phyloP scores from a whole-genome alignment of 1,140 invertebrate genomes.

The Liolophura sinensis region DNA sequence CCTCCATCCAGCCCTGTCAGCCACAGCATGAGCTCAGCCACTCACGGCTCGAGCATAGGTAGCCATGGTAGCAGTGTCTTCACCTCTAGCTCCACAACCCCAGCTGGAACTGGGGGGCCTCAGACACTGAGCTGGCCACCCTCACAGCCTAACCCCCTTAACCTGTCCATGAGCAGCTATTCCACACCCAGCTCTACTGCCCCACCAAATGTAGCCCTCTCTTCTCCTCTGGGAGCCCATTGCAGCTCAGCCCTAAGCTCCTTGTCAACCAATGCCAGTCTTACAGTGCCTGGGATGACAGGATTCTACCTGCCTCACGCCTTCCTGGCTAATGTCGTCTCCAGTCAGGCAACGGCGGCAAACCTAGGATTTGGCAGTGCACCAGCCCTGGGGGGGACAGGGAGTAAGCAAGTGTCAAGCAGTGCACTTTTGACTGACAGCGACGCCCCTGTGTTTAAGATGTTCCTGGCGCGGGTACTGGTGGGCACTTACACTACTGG shows the following conservation, averaged over 20 bases:
- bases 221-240: not conserved
- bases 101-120: not conserved
- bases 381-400: no score
- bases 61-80: not conserved
- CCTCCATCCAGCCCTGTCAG: no score
- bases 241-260: no score
- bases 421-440: constrained; percentile 7
- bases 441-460: constrained; percentile 18
- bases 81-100: not conserved
- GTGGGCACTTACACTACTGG: constrained; percentile 36
- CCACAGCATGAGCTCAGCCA: not conserved
- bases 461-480: constrained; percentile 42
- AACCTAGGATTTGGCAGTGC: no score
- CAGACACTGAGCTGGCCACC: not conserved
- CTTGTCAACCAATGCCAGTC: no score
- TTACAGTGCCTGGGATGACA: no score
- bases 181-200: not conserved
- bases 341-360: not conserved
- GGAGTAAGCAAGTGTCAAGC: not conserved
- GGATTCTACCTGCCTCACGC: not conserved
- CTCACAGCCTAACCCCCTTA: constrained; percentile 13
- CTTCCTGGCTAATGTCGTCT: not conserved
- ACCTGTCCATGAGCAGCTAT: not conserved
- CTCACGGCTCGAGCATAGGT: not conserved
- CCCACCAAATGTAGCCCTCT: constrained; percentile 4